Evolutionary conservation across 1,140 invertebrate species (phyloP), one percentile per base, ranked within the genome.

Genomic region (Pseudomyrmex cubaensis): DNA sequence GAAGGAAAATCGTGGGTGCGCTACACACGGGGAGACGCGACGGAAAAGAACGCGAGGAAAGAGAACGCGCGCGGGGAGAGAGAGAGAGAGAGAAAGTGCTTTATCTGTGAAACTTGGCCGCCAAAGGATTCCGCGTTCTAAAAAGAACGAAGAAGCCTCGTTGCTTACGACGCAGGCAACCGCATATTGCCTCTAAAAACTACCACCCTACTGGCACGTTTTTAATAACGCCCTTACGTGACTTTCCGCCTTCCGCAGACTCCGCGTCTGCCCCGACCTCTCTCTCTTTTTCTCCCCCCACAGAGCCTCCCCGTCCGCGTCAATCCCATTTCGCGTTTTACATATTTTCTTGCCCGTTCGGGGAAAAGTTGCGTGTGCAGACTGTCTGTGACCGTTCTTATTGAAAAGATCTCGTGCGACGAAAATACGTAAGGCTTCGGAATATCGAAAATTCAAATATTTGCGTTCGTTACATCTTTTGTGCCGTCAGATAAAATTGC

Each of bases 141-240:
- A 54, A 20, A 13, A 20, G 22, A 20, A 61, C 54, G 66, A 80
- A 50, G 22, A 70, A 48, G 66, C 44, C 67, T 50, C 76, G 64
- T 78, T 48, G 57, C 22, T 87, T 52, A 62, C 48, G 64, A 48
- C 77, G 86, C 85, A 86, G 87, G 87, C 89, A 85, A 69, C 84
- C 83, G 84, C 85, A 90, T 88, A 90, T 90, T 90, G 90, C 83
- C 77, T 85, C 76, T 77, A 70, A 91, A 91, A 91, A 91, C 85
- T 90, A 87, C 85, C 78, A 87, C 57, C 76, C 85, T 83, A 83
- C 84, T 85, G 75, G 86, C 86, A 90, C 86, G 89, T 90, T 91
- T 91, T 91, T 91, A 91, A 91, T 91, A 91, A 91, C 84, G 85
- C 84, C 83, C 87, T 90, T 89, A 89, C 89, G 90, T 91, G 90